These are phyloP conservation scores for Tuberolachnus salignus DNA, from an alignment of 2,888 invertebrate species.

Conservation along the genomic window DNA sequence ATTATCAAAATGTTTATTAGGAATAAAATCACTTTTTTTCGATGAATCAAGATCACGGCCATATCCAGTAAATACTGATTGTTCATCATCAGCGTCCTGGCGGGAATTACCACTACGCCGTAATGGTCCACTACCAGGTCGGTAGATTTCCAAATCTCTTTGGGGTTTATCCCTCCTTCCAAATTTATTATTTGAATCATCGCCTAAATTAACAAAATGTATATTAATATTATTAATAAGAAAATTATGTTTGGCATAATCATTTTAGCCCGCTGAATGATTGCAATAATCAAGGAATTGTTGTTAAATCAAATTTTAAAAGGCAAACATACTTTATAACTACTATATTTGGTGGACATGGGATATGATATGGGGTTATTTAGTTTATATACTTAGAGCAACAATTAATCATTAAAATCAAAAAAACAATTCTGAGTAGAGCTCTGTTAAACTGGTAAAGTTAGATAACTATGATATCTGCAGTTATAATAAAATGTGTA, in stretches of 20 bases:
- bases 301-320: too few relatives aligned
- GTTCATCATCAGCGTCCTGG: constrained; percentile 52
- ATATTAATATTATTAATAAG: background rate
- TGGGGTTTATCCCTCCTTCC: constrained; percentile 66
- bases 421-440: too few relatives aligned
- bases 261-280: too few relatives aligned
- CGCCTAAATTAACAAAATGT: constrained; percentile 25
- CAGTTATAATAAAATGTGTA: too few relatives aligned
- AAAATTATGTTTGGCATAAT: background rate
- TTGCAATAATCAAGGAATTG: too few relatives aligned
- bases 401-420: too few relatives aligned
- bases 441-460: too few relatives aligned
- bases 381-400: too few relatives aligned
- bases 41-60: constrained; percentile 30
- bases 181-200: constrained; percentile 58
- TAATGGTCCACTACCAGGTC: constrained; percentile 78
- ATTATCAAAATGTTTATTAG: constrained; percentile 55
- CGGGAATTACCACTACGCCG: constrained; percentile 67
- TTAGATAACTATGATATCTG: too few relatives aligned
- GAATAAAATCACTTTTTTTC: constrained; percentile 52
- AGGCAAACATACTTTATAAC: too few relatives aligned
- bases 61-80: constrained; percentile 47
- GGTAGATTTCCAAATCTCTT: constrained; percentile 70
- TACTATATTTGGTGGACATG: too few relatives aligned
- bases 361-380: too few relatives aligned